Evolutionary conservation across 2,113 vertebrate genomes (phyloP), one percentile per base, ranked within the genome.

Genomic region (Tursiops truncatus): DNA sequence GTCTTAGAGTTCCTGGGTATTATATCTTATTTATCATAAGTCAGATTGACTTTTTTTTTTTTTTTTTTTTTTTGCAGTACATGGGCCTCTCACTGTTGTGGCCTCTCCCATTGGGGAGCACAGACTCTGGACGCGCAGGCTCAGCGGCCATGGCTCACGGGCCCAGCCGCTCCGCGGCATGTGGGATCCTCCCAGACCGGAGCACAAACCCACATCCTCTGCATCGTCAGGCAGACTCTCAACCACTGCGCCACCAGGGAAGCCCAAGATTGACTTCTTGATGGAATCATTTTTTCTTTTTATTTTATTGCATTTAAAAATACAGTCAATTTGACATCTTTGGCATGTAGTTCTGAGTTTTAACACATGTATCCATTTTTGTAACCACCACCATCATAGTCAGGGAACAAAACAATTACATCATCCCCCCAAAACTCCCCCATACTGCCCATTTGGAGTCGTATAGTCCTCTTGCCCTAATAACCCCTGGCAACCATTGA

Each of bases 1-100:
- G 28, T 74, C 67, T 23, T 21, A 31, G 28, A 38, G 14, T 62
- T 92, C 36, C 74, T 88, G 44, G 20, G 28, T 80, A 50, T 87
- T 84, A 12, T 58, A 31, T 60, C 56, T 94, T 93, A 21, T 82
- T 89, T 71, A 83, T 62, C 36, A 18, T 56, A 89, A 84, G 33
- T 92, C 38, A 63, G 67, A 95, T 81, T 95, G n/a, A 28, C 23
- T 94, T 93, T 84, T 44, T 84, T 67, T 83, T 23, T 15, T 81
- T 38, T 38, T 38, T 38, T 38, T 44, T 44, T 50, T 50, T 50
- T 50, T 50, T 50, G 47, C 3, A 0, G 47, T 50, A 14, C 47
- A 1, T 1, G 13, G 47, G 47, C 3, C 47, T 50, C 47, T 14
- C 47, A 50, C 47, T 50, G 47, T 14, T 14, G 47, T 50, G 47